Percentiles rank a stretch among this genome's conserved stretches.
phyloP scores from a whole-genome alignment of 2,113 vertebrate species.

The Malurus melanocephalus region DNA sequence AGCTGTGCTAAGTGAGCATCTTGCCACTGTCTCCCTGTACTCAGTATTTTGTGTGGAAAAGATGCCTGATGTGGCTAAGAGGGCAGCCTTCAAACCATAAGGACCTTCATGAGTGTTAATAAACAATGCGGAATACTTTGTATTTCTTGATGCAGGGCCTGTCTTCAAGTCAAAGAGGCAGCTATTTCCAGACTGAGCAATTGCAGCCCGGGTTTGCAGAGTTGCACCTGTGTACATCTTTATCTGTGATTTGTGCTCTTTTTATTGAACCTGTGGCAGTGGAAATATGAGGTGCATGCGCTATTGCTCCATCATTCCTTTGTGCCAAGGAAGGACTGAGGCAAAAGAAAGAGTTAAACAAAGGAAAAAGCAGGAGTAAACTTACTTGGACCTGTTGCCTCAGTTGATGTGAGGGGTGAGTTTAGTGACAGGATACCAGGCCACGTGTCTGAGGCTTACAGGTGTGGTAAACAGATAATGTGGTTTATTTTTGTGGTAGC shows the following conservation, averaged over 20 bases:
- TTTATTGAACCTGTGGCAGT: background rate
- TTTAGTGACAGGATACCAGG: background rate
- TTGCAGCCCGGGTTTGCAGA: background rate
- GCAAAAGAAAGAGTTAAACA: background rate
- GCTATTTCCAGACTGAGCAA: background rate
- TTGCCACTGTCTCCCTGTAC: background rate
- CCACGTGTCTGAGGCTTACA: background rate
- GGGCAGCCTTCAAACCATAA: background rate
- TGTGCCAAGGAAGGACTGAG: background rate
- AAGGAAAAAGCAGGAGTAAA: background rate
- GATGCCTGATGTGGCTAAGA: accelerated
- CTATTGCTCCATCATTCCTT: conserved; percentile 4
- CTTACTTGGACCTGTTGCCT: background rate
- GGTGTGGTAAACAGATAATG: background rate
- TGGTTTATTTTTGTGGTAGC: background rate
- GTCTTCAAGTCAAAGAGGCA: accelerated
- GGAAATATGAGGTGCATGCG: background rate
- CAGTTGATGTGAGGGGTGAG: background rate
- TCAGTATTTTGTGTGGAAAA: background rate
- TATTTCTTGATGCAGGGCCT: background rate
- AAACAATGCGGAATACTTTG: background rate
- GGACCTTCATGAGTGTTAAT: background rate
- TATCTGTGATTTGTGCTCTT: background rate
- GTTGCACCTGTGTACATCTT: background rate
- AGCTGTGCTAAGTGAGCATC: background rate